phyloP scores from a whole-genome alignment of 2,113 vertebrate species.

The Pangasianodon hypophthalmus region DNA sequence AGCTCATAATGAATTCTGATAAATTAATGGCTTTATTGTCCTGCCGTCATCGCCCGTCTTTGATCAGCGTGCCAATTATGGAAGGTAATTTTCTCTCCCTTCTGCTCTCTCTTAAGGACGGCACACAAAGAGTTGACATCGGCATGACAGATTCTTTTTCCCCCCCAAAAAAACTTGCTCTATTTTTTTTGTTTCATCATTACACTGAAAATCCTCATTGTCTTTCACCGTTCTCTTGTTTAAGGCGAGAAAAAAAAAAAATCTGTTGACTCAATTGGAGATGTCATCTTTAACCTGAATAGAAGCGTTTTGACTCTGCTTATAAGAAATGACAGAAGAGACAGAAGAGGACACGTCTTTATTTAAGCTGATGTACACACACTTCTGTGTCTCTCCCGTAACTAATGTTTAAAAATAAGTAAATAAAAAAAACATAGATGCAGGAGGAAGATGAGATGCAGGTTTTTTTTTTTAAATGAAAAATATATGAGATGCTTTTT shows the following conservation, averaged over 20 bases:
- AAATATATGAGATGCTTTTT: conserved; percentile 98
- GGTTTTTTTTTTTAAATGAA: conserved; percentile 84
- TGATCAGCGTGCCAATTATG: conserved; percentile 94
- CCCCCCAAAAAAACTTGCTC: background rate
- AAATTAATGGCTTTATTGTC: conserved; percentile 99
- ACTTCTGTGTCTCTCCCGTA: conserved; percentile 80
- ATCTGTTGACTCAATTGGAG: conserved; percentile 94
- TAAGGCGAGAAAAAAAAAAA: conserved; percentile 75
- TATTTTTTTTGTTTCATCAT: conserved; percentile 76
- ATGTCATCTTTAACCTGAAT: conserved; percentile 98
- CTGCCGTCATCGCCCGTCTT: conserved; percentile 79
- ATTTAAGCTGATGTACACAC: conserved; percentile 91
- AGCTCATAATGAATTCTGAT: conserved; percentile 95
- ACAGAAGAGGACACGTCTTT: conserved; percentile 95
- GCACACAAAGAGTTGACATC: conserved; percentile 85
- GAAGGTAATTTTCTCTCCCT: conserved; percentile 83
- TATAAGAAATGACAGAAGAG: conserved; percentile 97
- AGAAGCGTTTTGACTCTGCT: conserved; percentile 94
- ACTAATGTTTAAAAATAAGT: conserved; percentile 90
- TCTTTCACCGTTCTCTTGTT: conserved; percentile 74
- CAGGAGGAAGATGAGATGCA: conserved; percentile 67
- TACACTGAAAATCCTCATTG: conserved; percentile 85
- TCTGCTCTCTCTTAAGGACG: conserved; percentile 64
- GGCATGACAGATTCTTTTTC: conserved; percentile 87
- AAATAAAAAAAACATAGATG: conserved; percentile 79